Conservation (phyloP, 2,888 invertebrate species). For the Dasysyrphus albostriatus region DNA sequence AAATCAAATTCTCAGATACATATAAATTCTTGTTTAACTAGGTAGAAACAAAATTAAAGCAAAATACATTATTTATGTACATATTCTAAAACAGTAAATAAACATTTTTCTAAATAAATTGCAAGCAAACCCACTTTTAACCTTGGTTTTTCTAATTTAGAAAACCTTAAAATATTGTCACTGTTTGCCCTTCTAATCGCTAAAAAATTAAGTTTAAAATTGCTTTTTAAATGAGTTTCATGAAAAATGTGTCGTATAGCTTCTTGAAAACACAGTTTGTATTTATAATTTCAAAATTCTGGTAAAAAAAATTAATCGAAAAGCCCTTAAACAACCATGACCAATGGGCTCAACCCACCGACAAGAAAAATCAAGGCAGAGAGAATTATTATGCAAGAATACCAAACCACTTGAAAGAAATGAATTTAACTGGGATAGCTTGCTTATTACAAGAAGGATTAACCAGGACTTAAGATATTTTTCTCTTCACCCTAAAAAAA, state of each 20-base stretch:
- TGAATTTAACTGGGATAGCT: constrained; percentile 53
- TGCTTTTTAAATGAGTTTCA: constrained; percentile 81
- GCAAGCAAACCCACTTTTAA: not conserved
- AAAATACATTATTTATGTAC: too few species aligned
- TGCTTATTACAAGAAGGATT: constrained; percentile 72
- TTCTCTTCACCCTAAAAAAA: constrained; percentile 65
- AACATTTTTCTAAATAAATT: not conserved
- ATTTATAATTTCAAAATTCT: constrained; percentile 46
- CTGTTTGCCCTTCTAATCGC: constrained; percentile 82
- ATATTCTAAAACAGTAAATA: too few species aligned
- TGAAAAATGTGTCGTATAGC: constrained; percentile 44
- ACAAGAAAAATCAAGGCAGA: not conserved
- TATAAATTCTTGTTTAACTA: not conserved
- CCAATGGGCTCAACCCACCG: constrained; percentile 23
- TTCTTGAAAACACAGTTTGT: constrained; percentile 7
- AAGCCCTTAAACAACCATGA: constrained; percentile 42
- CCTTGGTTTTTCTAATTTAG: constrained; percentile 49
- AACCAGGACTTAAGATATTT: constrained; percentile 74
- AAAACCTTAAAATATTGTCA: constrained; percentile 28
- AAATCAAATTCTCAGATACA: accelerated
- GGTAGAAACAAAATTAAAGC: too few species aligned
- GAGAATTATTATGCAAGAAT: not conserved
- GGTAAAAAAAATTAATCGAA: constrained; percentile 22
- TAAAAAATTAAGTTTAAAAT: constrained; percentile 83
- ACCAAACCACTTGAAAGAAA: not conserved